Percentiles rank a stretch among this genome's conserved stretches.
Conservation (phyloP, 30 jellyfish, hydroid and myxozoan genomes). For the Cassiopea xamachana region DNA sequence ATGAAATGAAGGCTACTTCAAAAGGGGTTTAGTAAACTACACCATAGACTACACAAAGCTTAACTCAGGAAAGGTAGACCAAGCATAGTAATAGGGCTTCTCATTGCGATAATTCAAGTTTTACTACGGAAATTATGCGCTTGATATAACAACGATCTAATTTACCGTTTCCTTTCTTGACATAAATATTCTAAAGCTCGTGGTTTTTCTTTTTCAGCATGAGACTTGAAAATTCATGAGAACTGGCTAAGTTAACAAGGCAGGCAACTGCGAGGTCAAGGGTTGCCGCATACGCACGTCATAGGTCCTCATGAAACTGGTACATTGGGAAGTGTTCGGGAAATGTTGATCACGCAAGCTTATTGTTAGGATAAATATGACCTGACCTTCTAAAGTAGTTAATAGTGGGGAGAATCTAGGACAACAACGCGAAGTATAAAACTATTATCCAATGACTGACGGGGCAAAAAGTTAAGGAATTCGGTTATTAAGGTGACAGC, state of each 20-base stretch:
- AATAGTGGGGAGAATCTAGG: no score
- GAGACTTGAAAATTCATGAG: conserved; percentile 8
- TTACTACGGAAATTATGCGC: conserved; percentile 29
- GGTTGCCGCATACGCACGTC: background rate
- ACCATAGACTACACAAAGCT: no score
- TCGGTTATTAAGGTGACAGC: no score
- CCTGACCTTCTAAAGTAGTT: no score
- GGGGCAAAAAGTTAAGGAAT: no score
- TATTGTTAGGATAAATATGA: background rate
- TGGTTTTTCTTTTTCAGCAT: conserved; percentile 18
- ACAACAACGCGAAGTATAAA: no score
- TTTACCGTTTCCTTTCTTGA: conserved; percentile 12
- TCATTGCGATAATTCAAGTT: background rate
- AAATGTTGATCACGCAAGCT: background rate
- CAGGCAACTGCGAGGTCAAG: conserved; percentile 7
- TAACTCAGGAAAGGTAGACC: no score
- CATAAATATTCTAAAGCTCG: background rate
- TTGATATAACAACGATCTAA: background rate
- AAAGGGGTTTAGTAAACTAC: no score
- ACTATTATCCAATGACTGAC: no score
- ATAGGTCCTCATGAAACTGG: background rate
- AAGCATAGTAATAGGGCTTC: background rate
- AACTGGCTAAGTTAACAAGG: background rate
- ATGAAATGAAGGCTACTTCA: no score
- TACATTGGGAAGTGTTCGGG: background rate